A percentile compares a stretch with the other conserved stretches of the same genome.
These are phyloP conservation scores for Oncorhynchus kisutch DNA, from an alignment of 2,113 vertebrate species.

Conservation along the genomic window DNA sequence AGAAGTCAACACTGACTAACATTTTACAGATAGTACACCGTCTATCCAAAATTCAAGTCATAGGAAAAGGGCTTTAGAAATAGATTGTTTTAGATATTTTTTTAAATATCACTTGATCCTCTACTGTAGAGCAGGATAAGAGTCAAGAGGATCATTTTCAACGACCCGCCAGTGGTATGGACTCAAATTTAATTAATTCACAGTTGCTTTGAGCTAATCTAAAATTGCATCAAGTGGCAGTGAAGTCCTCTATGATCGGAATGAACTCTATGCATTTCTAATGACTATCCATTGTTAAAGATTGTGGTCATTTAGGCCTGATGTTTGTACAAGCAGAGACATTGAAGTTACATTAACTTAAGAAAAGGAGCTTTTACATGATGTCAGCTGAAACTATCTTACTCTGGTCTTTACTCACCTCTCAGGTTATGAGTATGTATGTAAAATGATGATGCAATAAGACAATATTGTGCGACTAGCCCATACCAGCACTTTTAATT, in stretches of 20 bases:
- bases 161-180: not conserved
- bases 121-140: not conserved
- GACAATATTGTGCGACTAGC: too few relatives aligned
- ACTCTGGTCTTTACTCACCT: not conserved
- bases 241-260: constrained; percentile 18
- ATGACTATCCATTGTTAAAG: constrained; percentile 23
- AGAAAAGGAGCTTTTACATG: not conserved
- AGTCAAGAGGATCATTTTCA: constrained; percentile 15
- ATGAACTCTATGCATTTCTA: constrained; percentile 43
- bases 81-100: not conserved
- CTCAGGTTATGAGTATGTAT: not conserved
- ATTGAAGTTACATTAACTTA: not conserved
- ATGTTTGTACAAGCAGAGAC: not conserved
- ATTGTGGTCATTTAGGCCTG: constrained; percentile 5
- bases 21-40: not conserved
- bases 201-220: constrained; percentile 35
- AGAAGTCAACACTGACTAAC: not conserved
- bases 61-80: constrained; percentile 1
- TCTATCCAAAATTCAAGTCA: not conserved
- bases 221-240: constrained; percentile 17
- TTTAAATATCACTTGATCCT: constrained; percentile 19
- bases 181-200: constrained; percentile 25
- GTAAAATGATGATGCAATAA: too few relatives aligned
- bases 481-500: too few relatives aligned
- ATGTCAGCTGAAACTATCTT: not conserved